Evolutionary conservation across 2,888 invertebrate species (phyloP), one percentile per base, ranked within the genome.

Genomic region (Drosophila mettleri): DNA sequence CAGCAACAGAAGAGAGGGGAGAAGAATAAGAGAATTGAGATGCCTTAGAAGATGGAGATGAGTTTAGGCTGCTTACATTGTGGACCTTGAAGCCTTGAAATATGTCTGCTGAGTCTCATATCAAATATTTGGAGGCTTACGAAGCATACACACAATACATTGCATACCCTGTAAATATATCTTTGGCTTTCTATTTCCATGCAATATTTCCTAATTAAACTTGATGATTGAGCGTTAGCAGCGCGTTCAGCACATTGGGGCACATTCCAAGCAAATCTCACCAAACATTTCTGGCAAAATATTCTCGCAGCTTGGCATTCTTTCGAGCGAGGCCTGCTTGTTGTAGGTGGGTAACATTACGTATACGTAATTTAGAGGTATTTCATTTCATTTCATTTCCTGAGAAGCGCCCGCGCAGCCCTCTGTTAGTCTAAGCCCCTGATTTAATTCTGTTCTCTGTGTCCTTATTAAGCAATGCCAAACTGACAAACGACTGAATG

Each of bases 381-480:
- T 64, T 39, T 51, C 14, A 49, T 49, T 57, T 59, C 31, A 22
- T 49, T 49, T 49, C 33, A 43, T 55, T 59, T 74, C 33, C 69
- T 39, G 51, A 14, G 34, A 16, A 24, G 8, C 16, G 10, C 10
- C 7, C 0, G n/a, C n/a, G 2, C 4, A 1, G n/a, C 8, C 9
- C 18, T 12, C 22, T 22, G 18, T 10, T 60, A 69, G 59, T 53
- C 29, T 22, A 49, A 61, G 71, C 20, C 74, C 27, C 74, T 68
- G 74, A 68, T 74, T 72, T 70, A 72, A 72, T 45, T 58, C 20
- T 43, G 33, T 31, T 20, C 62, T 18, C 20, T 24, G 62, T 55
- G 65, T 71, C 54, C 72, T 75, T 78, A 78, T 78, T 78, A 78
- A 75, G 75, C 74, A 73, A 74, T 78, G 78, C 58, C 64, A 77